Evolutionary conservation across 2,797 vertebrate species (phyloP).

Genomic region (Lepilemur septentrionalis): DNA sequence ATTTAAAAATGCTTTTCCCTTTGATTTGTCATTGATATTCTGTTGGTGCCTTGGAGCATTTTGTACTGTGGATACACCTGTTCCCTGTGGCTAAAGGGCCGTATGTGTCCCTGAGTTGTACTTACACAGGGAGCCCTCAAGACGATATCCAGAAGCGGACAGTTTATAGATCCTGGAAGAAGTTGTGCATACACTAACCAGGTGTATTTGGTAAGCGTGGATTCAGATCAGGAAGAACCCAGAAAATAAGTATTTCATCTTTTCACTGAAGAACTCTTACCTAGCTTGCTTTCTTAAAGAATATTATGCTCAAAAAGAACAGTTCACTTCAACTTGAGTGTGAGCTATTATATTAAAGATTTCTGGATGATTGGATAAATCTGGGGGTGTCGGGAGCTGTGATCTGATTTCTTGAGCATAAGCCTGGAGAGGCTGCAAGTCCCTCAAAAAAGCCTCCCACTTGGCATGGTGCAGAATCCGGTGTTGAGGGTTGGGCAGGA

Average conservation of each 20-base stretch:
- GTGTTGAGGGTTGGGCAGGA: background rate
- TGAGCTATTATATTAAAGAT: background rate
- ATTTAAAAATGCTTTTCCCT: conserved; percentile 22
- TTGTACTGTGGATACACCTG: background rate
- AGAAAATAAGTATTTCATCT: background rate
- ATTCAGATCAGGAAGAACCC: background rate
- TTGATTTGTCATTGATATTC: conserved; percentile 52
- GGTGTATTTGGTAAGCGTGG: background rate
- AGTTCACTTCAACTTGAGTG: background rate
- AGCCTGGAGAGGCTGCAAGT: background rate
- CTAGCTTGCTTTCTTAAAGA: background rate
- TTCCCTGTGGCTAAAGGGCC: background rate
- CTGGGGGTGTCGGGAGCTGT: background rate
- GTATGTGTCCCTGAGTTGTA: background rate
- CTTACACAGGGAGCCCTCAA: background rate
- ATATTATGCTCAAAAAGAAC: background rate
- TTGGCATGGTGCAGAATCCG: background rate
- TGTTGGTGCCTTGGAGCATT: conserved; percentile 33
- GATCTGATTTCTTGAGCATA: background rate
- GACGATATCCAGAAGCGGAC: background rate
- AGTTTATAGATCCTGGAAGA: background rate
- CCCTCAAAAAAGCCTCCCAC: background rate
- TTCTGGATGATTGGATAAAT: background rate
- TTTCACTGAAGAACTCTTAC: background rate
- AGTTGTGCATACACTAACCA: background rate